These are phyloP conservation scores for Platycheirus rosarum DNA, from an alignment of 2,888 invertebrate species.

Conservation along the genomic window DNA sequence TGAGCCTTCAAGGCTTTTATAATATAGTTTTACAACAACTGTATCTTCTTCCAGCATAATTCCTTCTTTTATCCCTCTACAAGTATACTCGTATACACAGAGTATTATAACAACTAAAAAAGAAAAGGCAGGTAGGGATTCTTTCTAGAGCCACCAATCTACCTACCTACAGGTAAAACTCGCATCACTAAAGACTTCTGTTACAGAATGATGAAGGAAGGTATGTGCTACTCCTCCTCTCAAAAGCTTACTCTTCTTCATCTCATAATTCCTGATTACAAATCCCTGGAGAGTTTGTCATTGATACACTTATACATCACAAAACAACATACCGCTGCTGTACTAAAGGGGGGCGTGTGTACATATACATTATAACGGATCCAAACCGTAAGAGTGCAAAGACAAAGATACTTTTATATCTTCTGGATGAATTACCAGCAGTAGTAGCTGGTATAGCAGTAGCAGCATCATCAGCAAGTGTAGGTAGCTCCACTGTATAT, in stretches of 20 bases:
- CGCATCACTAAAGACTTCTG: slow-evolving; percentile 14
- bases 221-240: background rate
- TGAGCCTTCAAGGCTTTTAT: slow-evolving; percentile 10
- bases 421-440: slow-evolving; percentile 35
- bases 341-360: background rate
- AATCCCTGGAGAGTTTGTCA: slow-evolving; percentile 70
- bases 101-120: background rate
- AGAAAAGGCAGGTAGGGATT: background rate
- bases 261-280: slow-evolving; percentile 71
- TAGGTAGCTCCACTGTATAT: slow-evolving; percentile 30
- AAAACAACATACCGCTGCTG: slow-evolving; percentile 1
- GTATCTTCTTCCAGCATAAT: slow-evolving; percentile 27
- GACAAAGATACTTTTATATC: background rate
- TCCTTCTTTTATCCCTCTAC: slow-evolving; percentile 2
- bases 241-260: slow-evolving; percentile 37
- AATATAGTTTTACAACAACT: slow-evolving; percentile 42
- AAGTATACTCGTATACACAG: background rate
- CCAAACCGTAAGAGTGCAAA: background rate
- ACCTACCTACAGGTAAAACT: slow-evolving; percentile 1
- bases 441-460: background rate
- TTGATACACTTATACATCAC: slow-evolving; percentile 61
- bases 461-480: slow-evolving; percentile 37
- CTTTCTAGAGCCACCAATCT: background rate
- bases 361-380: background rate
- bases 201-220: background rate